Conservation (phyloP, 2,797 vertebrate genomes). For the Gymnodraco acuticeps region DNA sequence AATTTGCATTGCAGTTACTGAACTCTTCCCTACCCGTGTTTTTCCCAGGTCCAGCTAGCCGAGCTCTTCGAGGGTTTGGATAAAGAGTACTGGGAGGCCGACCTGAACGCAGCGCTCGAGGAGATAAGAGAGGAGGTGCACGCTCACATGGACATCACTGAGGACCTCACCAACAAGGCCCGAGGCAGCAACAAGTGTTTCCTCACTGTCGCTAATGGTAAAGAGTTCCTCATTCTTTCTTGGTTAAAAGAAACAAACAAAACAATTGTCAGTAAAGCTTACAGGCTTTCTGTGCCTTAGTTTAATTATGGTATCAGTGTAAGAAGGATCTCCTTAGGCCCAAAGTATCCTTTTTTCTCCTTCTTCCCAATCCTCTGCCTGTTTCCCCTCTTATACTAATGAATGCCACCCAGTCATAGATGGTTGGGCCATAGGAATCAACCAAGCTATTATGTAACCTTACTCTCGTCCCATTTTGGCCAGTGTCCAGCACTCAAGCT, state of each 20-base stretch:
- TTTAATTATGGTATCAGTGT: constrained; percentile 9
- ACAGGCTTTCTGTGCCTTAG: not conserved
- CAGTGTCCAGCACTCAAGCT: constrained; percentile 40
- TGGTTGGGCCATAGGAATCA: constrained; percentile 52
- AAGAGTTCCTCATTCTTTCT: constrained; percentile 32
- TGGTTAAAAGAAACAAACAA: not conserved
- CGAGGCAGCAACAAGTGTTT: constrained; percentile 95
- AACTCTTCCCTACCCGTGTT: not conserved
- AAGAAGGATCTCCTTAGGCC: constrained; percentile 27
- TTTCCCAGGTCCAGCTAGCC: constrained; percentile 88
- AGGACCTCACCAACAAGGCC: constrained; percentile 96
- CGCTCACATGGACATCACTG: constrained; percentile 94
- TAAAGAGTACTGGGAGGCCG: constrained; percentile 93
- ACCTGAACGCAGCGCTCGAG: constrained; percentile 90
- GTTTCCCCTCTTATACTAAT: constrained; percentile 26
- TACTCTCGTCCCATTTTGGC: constrained; percentile 56
- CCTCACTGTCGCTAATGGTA: constrained; percentile 93
- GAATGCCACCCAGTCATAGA: constrained; percentile 67
- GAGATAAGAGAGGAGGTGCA: constrained; percentile 95
- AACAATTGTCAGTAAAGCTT: not conserved
- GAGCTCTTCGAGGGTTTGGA: constrained; percentile 93
- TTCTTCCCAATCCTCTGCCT: constrained; percentile 15
- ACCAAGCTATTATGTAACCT: constrained; percentile 61
- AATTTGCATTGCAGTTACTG: not conserved
- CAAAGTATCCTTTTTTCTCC: constrained; percentile 13